These are phyloP conservation scores for Zele albiditarsus DNA, from an alignment of 2,888 invertebrate species.

Conservation along the genomic window DNA sequence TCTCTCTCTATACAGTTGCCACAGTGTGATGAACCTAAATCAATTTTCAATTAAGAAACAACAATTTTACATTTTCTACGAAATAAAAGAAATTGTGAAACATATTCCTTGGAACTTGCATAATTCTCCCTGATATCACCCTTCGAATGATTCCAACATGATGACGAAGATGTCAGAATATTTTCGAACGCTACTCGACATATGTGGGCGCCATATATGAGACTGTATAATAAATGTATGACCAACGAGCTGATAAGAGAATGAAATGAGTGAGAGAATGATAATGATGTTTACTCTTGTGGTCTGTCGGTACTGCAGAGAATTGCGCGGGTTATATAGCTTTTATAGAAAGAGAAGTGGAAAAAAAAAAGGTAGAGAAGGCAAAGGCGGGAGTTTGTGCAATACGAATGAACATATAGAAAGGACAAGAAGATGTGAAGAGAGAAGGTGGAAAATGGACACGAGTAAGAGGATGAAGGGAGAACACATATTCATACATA, in stretches of 20 bases:
- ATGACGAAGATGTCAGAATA: neutral
- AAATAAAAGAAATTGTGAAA: no score
- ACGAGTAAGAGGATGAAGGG: conserved; percentile 34
- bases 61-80: no score
- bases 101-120: no score
- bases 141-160: no score
- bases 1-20: conserved; percentile 61
- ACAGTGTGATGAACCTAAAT: conserved; percentile 73
- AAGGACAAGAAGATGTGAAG: conserved; percentile 25
- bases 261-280: conserved; percentile 6
- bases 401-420: conserved; percentile 23
- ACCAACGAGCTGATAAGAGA: conserved; percentile 6
- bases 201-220: conserved; percentile 41
- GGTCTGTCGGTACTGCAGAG: neutral
- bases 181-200: conserved; percentile 35
- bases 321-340: neutral
- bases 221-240: conserved; percentile 16
- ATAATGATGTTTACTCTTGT: conserved; percentile 9
- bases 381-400: conserved; percentile 1
- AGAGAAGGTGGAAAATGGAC: conserved; percentile 28
- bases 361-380: neutral
- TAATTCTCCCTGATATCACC: no score
- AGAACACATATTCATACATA: conserved; percentile 30
- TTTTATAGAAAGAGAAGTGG: conserved; percentile 39
- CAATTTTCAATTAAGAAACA: conserved; percentile 75